phyloP scores from a whole-genome alignment of 2,797 vertebrate species.

The Coluber constrictor region DNA sequence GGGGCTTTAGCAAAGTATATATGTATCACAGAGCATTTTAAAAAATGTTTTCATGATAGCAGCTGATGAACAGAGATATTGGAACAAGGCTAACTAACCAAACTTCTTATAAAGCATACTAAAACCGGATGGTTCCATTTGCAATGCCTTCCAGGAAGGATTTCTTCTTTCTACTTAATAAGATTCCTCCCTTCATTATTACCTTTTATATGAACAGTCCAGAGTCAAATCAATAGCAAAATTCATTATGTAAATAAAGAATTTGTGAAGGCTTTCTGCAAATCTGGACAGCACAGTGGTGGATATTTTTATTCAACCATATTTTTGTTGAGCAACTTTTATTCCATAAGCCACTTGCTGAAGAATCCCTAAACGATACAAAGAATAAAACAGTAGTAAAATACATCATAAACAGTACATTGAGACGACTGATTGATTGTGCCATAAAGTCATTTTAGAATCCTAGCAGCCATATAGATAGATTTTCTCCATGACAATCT shows the following conservation, averaged over 20 bases:
- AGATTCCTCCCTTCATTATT: neutral
- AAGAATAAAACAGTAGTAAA: neutral
- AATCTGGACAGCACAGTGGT: neutral
- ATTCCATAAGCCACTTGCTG: neutral
- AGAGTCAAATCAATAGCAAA: neutral
- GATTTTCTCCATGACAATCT: neutral
- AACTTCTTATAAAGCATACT: neutral
- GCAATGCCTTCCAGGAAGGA: neutral
- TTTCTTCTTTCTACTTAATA: neutral
- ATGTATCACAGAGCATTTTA: neutral
- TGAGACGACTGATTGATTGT: neutral
- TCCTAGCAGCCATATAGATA: neutral
- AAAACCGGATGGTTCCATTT: neutral
- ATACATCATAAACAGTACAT: neutral
- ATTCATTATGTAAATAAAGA: neutral
- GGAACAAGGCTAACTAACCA: neutral
- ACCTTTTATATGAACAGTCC: neutral
- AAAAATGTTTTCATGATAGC: neutral
- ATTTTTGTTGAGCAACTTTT: neutral
- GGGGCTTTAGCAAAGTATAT: neutral
- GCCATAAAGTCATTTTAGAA: neutral
- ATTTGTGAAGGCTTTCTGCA: neutral
- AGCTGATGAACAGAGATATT: neutral
- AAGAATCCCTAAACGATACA: neutral
- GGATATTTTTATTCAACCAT: neutral